These are phyloP conservation scores for Clarias gariepinus DNA, from an alignment of 2,113 vertebrate genomes.

Conservation along the genomic window DNA sequence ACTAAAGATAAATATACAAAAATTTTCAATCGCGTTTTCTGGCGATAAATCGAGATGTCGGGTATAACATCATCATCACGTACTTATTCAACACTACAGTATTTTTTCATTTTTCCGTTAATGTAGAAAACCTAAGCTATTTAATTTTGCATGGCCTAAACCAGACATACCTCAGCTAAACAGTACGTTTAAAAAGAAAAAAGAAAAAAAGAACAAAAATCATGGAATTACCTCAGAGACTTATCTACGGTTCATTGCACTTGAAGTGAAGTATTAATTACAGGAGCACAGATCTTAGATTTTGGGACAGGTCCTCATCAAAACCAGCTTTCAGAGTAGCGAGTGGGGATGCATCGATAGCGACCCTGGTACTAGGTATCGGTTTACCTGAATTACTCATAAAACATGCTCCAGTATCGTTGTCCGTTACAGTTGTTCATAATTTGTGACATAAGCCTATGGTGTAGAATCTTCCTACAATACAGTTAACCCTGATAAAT, in stretches of 20 bases:
- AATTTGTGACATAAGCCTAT: background rate
- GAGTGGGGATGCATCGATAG: background rate
- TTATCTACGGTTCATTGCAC: background rate
- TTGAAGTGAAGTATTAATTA: background rate
- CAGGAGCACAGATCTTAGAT: background rate
- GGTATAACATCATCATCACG: background rate
- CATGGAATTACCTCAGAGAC: slow-evolving; percentile 46
- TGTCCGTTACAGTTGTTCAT: background rate
- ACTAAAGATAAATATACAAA: background rate
- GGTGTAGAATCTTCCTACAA: too few species aligned
- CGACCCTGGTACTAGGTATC: background rate
- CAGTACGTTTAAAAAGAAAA: background rate
- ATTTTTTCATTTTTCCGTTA: background rate
- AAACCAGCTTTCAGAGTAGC: background rate
- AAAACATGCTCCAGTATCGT: background rate
- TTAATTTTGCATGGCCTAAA: slow-evolving; percentile 21
- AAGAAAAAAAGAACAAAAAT: background rate
- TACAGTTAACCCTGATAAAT: too few species aligned
- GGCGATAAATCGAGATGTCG: background rate
- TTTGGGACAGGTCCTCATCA: too few species aligned
- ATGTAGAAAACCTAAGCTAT: background rate
- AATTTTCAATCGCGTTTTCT: background rate
- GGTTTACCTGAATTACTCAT: background rate
- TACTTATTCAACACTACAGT: background rate
- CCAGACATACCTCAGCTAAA: slow-evolving; percentile 40